Evolutionary conservation across 2,888 invertebrate species (phyloP), one percentile per base, ranked within the genome.

Genomic region (Nebria brevicollis): DNA sequence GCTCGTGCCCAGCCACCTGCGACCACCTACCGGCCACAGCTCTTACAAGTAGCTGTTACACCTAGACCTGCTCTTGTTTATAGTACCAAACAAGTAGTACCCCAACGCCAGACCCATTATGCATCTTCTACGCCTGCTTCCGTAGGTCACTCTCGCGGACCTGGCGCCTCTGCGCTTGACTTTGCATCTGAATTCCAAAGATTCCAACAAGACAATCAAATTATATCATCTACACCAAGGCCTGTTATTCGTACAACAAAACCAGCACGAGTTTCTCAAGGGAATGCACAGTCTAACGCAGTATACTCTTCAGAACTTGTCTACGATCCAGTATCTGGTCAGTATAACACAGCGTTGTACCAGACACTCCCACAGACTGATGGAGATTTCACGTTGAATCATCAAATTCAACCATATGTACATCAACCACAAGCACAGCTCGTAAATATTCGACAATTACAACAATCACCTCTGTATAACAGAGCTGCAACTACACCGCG

Each of bases 221-320:
- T 90, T 82, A 91, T 89, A 83, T 90, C 91, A 83, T 91, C 91
- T 82, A 92, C 92, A 79, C 92, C 90, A 77, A 87, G 89, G 5
- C 86, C 88, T n/a, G 86, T 88, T n/a, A 68, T 83, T 26, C 83
- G 83, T 66, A 83, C 86, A 3, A 87, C 90, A 0, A 90, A 90
- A 84, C 85, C 89, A 66, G 76, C 83, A n/a, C 34, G 78, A n/a
- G 82, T 85, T 79, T 82, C 83, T 77, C 82, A 85, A 41, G 90
- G 91, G 54, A 90, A 91, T 77, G 13, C 6, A 0, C 54, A 54
- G 54, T 54, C 54, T 8, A 92, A 93, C 84, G 94, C 94, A 82
- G 91, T 95, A 79, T 95, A 95, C 88, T 94, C 94, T 75, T 94
- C 95, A 26, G 95, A 95, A 86, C 89, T 95, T 43, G 92, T 95